A percentile compares a stretch with the other conserved stretches of the same genome.
Evolutionary conservation across 2,113 vertebrate species (phyloP).

Genomic region (Dasyurus viverrinus): DNA sequence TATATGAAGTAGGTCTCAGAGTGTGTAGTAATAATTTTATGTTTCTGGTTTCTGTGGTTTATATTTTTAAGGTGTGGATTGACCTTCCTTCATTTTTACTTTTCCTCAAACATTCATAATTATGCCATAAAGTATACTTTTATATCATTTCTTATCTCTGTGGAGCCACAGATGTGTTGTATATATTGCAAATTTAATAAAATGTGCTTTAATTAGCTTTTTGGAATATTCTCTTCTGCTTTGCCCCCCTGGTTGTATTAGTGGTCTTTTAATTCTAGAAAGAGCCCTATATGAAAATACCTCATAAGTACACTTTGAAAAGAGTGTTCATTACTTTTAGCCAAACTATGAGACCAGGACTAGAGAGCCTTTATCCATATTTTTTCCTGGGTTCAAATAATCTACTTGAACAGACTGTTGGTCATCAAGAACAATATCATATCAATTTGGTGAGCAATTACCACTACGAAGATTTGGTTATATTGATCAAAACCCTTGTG

Average conservation of each 20-base stretch:
- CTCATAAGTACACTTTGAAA: background rate
- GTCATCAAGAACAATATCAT: background rate
- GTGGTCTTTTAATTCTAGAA: conserved; percentile 24
- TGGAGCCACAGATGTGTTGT: conserved; percentile 61
- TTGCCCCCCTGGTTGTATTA: background rate
- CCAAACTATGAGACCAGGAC: background rate
- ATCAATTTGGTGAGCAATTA: background rate
- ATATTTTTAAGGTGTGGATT: conserved; percentile 62
- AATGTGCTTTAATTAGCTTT: conserved; percentile 51
- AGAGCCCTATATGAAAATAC: background rate
- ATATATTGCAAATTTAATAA: conserved; percentile 78
- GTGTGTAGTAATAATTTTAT: conserved; percentile 65
- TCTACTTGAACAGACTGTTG: background rate
- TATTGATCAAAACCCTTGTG: background rate
- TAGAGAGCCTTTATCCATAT: background rate
- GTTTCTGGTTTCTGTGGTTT: conserved; percentile 72
- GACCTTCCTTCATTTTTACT: conserved; percentile 69
- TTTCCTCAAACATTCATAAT: conserved; percentile 68
- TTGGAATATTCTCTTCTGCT: conserved; percentile 19
- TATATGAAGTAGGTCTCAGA: conserved; percentile 68
- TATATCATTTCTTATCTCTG: conserved; percentile 60
- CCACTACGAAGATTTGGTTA: background rate
- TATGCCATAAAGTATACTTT: conserved; percentile 69
- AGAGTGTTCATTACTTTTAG: background rate
- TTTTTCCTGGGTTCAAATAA: background rate